Base-by-base conservation (phyloP, 1,140 invertebrate genomes). In the Acyrthosiphon pisum region DNA sequence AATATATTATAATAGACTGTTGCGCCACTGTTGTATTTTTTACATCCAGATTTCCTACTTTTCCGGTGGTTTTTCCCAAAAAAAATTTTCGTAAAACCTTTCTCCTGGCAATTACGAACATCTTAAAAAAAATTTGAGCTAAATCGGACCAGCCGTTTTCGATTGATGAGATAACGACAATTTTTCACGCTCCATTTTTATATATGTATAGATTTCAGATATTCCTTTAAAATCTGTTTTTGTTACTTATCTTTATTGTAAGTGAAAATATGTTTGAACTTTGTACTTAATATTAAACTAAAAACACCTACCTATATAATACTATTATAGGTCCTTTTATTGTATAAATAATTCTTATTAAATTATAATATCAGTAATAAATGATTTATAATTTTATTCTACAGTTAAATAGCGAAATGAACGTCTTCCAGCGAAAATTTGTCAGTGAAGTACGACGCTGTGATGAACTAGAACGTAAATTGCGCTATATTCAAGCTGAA, bases 401-500 rank as follows among this genome's bases (percentile, higher is more conserved):
- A 1, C 95, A 98, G 97, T 95, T 98, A 93, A 98, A 98, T 95
- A 96, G 96, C 60, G 97, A 97, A 94, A 97, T 98, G 48, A 98
- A 98, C 95, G 97, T 97, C 35, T 98, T 98, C 94, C 98, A 98
- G 96, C 96, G 98, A 86, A 98, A 98, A 95, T 99, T 98, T 95
- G 98, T 99, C 18, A 97, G 97, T 94, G 98, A 99, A 95, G 97
- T 98, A n/a, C 96, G 98, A 92, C 96, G 98, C 94, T 98, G 98
- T 95, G 98, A 98, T 95, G 98, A 99, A 95, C 98, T 99, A 97
- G 98, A 99, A 95, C 96, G 98, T 76, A 98, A 98, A 95, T 96
- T 99, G 83, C 97, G 98, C 2, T 99, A 99, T 95, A 97, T 99
- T 94, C 98, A 99, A 95, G 97, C 97, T 50, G 99, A 99, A 96